Base-by-base conservation (phyloP, 2,797 vertebrate species). In the Lagodon rhomboides region DNA sequence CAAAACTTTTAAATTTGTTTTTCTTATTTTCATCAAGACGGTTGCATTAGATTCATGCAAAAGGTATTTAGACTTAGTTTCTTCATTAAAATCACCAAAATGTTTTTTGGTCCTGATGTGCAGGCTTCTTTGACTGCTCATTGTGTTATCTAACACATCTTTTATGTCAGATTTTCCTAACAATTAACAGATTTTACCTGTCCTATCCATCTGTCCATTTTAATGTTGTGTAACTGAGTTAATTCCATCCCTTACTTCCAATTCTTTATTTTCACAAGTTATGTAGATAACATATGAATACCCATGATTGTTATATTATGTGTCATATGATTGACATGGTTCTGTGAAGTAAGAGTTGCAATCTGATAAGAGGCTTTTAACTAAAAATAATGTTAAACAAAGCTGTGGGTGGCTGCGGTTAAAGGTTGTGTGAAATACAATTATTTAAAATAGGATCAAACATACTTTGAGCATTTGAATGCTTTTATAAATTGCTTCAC, bases 301-400 rank as follows among this genome's bases (percentile, higher is more conserved):
- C 50, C 13, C 41, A 22, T 56, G n/a, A 49, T 12, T 38, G 12
- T 17, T 22, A 22, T 60, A 53, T 56, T 60, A 41, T 55, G n/a
- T 63, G 49, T 73, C 41, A 60, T n/a, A 66, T 71, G 44, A 64
- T 38, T 18, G 20, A 43, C 60, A 23, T 41, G 13, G 23, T 65
- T 59, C 51, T 56, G 13, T 41, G 12, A 23, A 38, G 54, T 22
- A 56, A 4, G 38, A 62, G 23, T 46, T 4, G 23, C 34, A 38
- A 38, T 38, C 34, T 38, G 34, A 38, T 38, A 38, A 38, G 9
- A 38, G 34, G 34, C 1, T 8, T 38, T 38, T 9, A 38, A 38
- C 34, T 38, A 38, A 38, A 27, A 49, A 50, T 25, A 25, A 23
- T 20, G 3, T 22, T 60, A 46, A 16, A 25, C n/a, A 63, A 41